Percentiles rank a stretch among this genome's conserved stretches.
Conservation (phyloP, 2,113 vertebrate species). For the Amphiprion ocellaris region DNA sequence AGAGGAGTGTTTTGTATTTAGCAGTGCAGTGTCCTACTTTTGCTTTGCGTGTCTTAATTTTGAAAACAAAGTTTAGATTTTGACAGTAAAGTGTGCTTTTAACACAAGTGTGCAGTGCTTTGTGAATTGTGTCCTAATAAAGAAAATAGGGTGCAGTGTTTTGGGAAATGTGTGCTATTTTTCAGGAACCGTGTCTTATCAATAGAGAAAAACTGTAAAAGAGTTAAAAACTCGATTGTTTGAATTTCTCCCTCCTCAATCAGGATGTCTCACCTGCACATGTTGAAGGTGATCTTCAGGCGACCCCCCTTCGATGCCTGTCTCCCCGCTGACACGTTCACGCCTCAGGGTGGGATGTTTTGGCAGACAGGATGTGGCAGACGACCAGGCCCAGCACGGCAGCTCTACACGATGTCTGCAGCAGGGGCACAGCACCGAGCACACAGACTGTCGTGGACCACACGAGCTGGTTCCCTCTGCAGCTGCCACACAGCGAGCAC, state of each 20-base stretch:
- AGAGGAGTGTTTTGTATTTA: too few species aligned
- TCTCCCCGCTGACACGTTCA: background rate
- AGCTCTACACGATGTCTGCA: constrained; percentile 78
- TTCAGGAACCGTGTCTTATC: too few species aligned
- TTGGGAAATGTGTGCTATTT: too few species aligned
- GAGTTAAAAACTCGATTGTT: too few species aligned
- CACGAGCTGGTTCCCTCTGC: constrained; percentile 18
- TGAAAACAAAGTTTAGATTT: too few species aligned
- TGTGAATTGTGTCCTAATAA: too few species aligned
- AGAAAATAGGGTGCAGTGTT: too few species aligned
- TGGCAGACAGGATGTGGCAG: constrained; percentile 75
- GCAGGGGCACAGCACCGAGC: constrained; percentile 69
- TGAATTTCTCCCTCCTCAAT: background rate
- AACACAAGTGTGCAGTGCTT: too few species aligned
- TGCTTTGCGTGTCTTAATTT: too few species aligned
- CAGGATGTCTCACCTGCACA: constrained; percentile 29
- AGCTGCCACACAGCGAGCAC: constrained; percentile 65
- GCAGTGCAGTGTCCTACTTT: too few species aligned
- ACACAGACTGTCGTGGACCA: constrained; percentile 12
- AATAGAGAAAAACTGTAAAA: too few species aligned
- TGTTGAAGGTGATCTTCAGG: background rate
- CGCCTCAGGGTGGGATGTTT: constrained; percentile 62
- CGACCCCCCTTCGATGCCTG: background rate
- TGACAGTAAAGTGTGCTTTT: too few species aligned
- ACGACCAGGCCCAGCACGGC: constrained; percentile 76